These are phyloP conservation scores for Morbakka virulenta DNA, from an alignment of 30 jellyfish, hydroid and myxozoan species.

Conservation along the genomic window DNA sequence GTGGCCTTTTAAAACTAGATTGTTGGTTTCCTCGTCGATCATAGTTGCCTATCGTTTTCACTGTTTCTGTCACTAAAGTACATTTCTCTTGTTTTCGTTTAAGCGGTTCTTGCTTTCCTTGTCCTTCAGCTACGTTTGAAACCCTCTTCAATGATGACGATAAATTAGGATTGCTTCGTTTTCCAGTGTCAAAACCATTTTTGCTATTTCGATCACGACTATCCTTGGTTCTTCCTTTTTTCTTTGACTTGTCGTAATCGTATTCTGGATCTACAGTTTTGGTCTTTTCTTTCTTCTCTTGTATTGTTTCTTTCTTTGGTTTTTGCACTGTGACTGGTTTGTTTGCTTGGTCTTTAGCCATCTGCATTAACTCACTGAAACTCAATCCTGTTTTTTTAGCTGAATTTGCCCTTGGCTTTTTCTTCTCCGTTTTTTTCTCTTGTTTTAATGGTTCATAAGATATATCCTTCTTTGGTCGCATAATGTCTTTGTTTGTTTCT, in stretches of 20 bases:
- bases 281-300: neutral
- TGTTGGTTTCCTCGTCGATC: neutral
- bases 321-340: constrained; percentile 14
- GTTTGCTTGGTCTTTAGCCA: constrained; percentile 67
- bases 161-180: constrained; percentile 24
- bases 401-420: neutral
- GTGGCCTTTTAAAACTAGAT: neutral
- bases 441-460: neutral
- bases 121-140: too few species aligned
- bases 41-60: neutral
- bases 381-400: constrained; percentile 40
- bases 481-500: neutral
- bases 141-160: too few species aligned
- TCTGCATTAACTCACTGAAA: constrained; percentile 63
- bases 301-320: neutral
- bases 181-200: neutral
- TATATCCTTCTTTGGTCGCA: neutral
- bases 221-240: neutral
- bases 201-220: neutral
- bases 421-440: neutral
- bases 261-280: neutral
- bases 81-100: neutral
- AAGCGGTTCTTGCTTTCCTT: too few species aligned
- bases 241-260: neutral
- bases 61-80: neutral